These are phyloP conservation scores for Microctonus hyperodae DNA, from an alignment of 2,888 invertebrate genomes.

Conservation along the genomic window DNA sequence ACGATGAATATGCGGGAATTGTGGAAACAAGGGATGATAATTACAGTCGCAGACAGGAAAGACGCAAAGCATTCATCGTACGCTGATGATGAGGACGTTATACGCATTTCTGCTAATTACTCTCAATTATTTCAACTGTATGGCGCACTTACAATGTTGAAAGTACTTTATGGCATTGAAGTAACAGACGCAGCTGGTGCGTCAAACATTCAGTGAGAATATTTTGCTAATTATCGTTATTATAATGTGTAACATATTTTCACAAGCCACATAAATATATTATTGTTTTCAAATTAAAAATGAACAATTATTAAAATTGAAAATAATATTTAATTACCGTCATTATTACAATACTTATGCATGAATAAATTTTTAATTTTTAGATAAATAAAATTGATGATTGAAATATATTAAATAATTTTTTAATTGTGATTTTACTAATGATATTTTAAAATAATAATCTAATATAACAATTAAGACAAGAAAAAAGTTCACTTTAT, in stretches of 20 bases:
- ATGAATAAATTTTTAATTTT: too few species aligned
- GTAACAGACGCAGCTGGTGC: slow-evolving; percentile 18
- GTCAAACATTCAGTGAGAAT: background rate
- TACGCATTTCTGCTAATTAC: slow-evolving; percentile 17
- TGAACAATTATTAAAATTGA: too few species aligned
- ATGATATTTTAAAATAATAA: too few species aligned
- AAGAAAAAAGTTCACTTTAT: too few species aligned
- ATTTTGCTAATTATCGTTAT: slow-evolving; percentile 12
- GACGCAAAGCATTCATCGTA: slow-evolving; percentile 7
- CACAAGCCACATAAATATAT: background rate
- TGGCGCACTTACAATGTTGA: slow-evolving; percentile 5
- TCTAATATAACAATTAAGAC: too few species aligned
- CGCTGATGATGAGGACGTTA: slow-evolving; percentile 3
- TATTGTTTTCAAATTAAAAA: background rate
- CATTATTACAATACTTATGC: too few species aligned
- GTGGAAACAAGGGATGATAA: slow-evolving; percentile 25
- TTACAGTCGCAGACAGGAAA: slow-evolving; percentile 11
- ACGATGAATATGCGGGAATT: slow-evolving; percentile 7
- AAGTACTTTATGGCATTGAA: slow-evolving; percentile 13
- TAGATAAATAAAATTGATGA: too few species aligned
- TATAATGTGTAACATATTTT: background rate
- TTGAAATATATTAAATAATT: too few species aligned
- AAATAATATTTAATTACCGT: background rate
- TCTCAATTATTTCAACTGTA: slow-evolving; percentile 20
- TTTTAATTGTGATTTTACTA: too few species aligned